Evolutionary conservation across 2,113 vertebrate species (phyloP).

Genomic region (Channa maculata): DNA sequence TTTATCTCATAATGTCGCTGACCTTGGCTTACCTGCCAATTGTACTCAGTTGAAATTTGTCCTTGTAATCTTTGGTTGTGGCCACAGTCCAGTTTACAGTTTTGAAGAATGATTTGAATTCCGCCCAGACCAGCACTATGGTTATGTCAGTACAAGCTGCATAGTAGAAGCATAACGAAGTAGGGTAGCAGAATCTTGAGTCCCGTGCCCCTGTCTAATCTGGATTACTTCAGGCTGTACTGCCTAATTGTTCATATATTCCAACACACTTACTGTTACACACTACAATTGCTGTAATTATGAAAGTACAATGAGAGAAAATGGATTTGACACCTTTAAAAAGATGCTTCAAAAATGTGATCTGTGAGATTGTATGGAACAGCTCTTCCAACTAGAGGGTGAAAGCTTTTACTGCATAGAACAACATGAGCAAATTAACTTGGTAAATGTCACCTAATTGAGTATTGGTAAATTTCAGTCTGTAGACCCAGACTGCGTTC

Average conservation of each 20-base stretch:
- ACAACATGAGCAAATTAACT: conserved; percentile 53
- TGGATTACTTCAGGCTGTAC: no score
- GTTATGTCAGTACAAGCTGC: no score
- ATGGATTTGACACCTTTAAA: conserved; percentile 14
- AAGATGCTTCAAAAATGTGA: conserved; percentile 22
- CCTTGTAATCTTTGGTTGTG: conserved; percentile 44
- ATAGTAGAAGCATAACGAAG: no score
- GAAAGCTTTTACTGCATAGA: conserved; percentile 34
- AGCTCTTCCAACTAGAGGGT: conserved; percentile 29
- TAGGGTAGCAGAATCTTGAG: no score
- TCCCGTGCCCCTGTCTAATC: no score
- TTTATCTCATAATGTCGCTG: conserved; percentile 73
- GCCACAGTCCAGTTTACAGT: conserved; percentile 40
- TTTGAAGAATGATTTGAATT: conserved; percentile 34
- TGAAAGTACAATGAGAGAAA: conserved; percentile 21
- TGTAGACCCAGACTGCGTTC: conserved; percentile 40
- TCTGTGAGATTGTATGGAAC: conserved; percentile 24
- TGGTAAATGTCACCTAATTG: conserved; percentile 51
- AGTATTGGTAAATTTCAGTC: conserved; percentile 49
- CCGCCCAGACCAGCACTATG: no score
- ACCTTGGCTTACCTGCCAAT: conserved; percentile 70
- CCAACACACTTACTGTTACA: no score
- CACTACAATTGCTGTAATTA: conserved; percentile 12
- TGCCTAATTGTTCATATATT: no score
- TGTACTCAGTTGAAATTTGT: conserved; percentile 43